Conservation (phyloP, 1,140 invertebrate species). For the Uloborus diversus region DNA sequence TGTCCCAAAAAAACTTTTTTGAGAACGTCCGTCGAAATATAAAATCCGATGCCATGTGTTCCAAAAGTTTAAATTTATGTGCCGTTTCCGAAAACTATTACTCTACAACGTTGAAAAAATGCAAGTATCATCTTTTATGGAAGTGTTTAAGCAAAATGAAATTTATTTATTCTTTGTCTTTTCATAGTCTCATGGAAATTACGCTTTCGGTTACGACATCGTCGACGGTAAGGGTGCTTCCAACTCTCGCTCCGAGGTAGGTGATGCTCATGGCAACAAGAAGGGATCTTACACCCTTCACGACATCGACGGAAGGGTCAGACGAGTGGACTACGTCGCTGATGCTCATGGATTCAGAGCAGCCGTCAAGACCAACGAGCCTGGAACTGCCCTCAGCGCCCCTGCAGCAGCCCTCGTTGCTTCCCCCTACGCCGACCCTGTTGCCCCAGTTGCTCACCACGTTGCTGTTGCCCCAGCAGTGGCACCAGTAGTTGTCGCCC, state of each 20-base stretch:
- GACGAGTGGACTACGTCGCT: conserved; percentile 54
- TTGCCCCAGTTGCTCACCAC: conserved; percentile 12
- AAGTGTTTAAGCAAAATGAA: too few relatives aligned
- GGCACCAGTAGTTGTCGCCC: neutral
- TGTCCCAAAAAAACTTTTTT: too few relatives aligned
- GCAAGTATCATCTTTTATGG: too few relatives aligned
- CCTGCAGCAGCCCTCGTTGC: too few relatives aligned
- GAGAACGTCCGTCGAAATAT: too few relatives aligned
- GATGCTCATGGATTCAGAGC: conserved; percentile 57
- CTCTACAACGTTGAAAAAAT: too few relatives aligned
- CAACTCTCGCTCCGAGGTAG: conserved; percentile 15
- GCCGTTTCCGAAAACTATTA: too few relatives aligned
- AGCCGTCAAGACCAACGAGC: conserved; percentile 58
- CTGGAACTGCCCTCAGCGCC: conserved; percentile 51
- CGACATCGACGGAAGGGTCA: conserved; percentile 32
- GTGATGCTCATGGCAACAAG: neutral
- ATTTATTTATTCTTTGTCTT: too few relatives aligned
- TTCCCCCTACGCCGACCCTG: too few relatives aligned
- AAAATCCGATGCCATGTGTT: too few relatives aligned
- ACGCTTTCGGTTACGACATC: conserved; percentile 58
- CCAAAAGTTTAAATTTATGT: too few relatives aligned
- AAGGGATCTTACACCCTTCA: conserved; percentile 3
- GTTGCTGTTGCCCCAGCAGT: conserved; percentile 8
- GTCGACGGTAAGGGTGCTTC: conserved; percentile 44
- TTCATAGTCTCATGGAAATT: conserved; percentile 54